A percentile compares a stretch with the other conserved stretches of the same genome.
Evolutionary conservation across 2,113 vertebrate species (phyloP).

Genomic region (Chionis minor): DNA sequence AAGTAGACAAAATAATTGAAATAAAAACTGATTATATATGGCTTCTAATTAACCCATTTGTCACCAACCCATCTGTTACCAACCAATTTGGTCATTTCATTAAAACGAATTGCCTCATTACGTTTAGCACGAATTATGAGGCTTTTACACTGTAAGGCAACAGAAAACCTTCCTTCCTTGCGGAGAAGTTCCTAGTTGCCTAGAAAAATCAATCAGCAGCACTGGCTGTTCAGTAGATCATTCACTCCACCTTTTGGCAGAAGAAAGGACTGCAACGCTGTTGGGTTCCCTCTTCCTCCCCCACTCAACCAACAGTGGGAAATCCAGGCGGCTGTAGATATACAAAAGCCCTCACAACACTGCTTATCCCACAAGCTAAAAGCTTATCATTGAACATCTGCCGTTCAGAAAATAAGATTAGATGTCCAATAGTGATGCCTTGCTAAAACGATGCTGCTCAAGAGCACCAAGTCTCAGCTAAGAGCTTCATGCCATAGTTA

Average conservation of each 20-base stretch:
- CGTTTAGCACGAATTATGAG: not conserved
- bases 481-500: not conserved
- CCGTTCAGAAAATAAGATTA: not conserved
- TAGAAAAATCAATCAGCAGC: not conserved
- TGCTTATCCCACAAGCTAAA: not conserved
- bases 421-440: not conserved
- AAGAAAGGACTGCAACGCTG: slow-evolving; percentile 4
- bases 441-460: not conserved
- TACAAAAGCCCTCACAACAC: not conserved
- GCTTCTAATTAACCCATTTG: slow-evolving; percentile 48
- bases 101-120: slow-evolving; percentile 39
- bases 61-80: slow-evolving; percentile 48
- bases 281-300: not conserved
- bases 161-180: not conserved
- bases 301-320: not conserved
- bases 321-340: rapidly evolving
- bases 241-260: slow-evolving; percentile 56
- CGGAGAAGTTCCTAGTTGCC: not conserved
- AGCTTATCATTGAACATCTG: not conserved
- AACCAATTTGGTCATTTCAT: slow-evolving; percentile 30
- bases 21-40: not conserved
- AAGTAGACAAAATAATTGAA: slow-evolving; percentile 43
- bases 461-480: not conserved
- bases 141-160: not conserved
- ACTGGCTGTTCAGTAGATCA: not conserved